Conservation (phyloP, 2,888 invertebrate species). For the Metacarcinus magister region DNA sequence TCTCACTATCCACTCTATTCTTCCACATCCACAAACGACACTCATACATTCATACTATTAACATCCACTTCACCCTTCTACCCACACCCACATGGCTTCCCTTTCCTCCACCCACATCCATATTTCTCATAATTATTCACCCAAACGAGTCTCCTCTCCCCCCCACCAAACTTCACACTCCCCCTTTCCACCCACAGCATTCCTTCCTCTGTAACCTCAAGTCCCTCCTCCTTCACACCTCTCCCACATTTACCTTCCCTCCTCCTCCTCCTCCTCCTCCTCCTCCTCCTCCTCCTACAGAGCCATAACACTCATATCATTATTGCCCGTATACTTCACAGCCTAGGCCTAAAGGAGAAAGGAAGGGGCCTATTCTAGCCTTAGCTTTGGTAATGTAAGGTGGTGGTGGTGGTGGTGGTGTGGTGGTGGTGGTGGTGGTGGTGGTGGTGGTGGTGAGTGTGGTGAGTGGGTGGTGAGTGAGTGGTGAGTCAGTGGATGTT, state of each 20-base stretch:
- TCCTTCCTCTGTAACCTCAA: neutral
- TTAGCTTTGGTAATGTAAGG: neutral
- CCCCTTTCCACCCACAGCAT: neutral
- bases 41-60: too few relatives aligned
- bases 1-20: too few relatives aligned
- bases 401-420: too few relatives aligned
- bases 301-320: slow-evolving; percentile 11
- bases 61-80: neutral
- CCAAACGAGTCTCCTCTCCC: neutral
- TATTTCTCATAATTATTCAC: neutral
- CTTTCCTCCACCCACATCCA: neutral
- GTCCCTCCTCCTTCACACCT: neutral
- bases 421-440: neutral
- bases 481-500: neutral
- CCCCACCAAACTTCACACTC: neutral
- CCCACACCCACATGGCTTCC: neutral
- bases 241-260: neutral
- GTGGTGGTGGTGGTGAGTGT: neutral
- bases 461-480: neutral
- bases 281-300: neutral
- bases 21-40: too few relatives aligned
- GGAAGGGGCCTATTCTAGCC: neutral
- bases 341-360: neutral
- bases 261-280: neutral
- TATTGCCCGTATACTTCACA: slow-evolving; percentile 41